These are phyloP conservation scores for Alfaro cultratus DNA, from an alignment of 2,797 vertebrate genomes.

Conservation along the genomic window DNA sequence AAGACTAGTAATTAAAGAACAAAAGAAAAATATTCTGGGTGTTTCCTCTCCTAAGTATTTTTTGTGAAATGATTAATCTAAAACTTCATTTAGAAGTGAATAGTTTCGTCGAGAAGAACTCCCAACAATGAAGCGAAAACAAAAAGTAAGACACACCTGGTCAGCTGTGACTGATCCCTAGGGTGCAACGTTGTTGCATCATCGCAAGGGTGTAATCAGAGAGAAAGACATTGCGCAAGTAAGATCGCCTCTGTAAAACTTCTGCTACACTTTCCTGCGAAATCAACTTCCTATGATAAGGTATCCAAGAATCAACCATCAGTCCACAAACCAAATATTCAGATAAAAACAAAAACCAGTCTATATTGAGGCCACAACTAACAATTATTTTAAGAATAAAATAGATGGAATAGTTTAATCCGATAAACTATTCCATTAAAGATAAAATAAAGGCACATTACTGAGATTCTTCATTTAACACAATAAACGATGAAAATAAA, in stretches of 20 bases:
- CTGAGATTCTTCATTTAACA: no score
- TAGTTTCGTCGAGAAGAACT: slow-evolving; percentile 11
- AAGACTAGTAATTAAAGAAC: slow-evolving; percentile 1
- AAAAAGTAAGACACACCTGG: slow-evolving; percentile 12
- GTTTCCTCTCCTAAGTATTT: slow-evolving; percentile 8
- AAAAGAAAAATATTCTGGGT: slow-evolving; percentile 10
- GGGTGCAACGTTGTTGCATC: slow-evolving; percentile 12
- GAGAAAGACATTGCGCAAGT: slow-evolving; percentile 1
- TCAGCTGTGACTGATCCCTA: slow-evolving; percentile 24
- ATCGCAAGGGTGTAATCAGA: slow-evolving; percentile 12
- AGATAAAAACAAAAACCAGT: background rate
- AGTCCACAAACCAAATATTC: background rate
- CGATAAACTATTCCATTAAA: no score
- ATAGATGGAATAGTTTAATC: no score
- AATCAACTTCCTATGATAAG: background rate
- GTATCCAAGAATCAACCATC: background rate
- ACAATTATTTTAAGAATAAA: no score
- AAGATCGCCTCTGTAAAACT: background rate
- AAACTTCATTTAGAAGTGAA: slow-evolving; percentile 48
- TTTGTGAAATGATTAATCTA: slow-evolving; percentile 57
- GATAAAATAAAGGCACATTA: no score
- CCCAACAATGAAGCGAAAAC: background rate
- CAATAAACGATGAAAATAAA: no score
- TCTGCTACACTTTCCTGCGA: background rate
- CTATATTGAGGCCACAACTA: background rate